Evolutionary conservation across 37 sponge, comb jelly and placozoan genomes (phyloP), one percentile per base, ranked within the genome.

Genomic region (Lycopodina hypogea): DNA sequence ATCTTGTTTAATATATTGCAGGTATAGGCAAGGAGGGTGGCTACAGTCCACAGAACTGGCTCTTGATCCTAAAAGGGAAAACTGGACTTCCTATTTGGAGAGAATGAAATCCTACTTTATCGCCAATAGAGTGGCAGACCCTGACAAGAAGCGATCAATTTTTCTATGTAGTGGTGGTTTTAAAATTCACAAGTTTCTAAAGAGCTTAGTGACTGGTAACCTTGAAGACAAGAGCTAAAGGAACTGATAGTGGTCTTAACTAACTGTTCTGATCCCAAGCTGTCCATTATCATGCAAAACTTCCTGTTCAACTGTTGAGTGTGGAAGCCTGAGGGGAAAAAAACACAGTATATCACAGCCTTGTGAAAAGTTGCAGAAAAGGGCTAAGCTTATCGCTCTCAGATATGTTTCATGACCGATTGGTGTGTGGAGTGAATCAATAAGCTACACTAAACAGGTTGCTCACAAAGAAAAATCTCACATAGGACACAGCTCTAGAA

Each of bases 261-360:
- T 42, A 48, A 78, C 23, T 51, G 64, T 41, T 78, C 24, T n/a
- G 68, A 78, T 38, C 68, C 78, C 26, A 67, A 65, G 18, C 78
- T 67, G 15, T 67, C 78, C 48, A 26, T 42, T 14, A 65, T 39
- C 23, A 50, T 78, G 26, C 78, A 78, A 32, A 63, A 66, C 67
- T 78, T 42, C 52, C 33, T 64, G 38, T 78, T 78, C 68, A 78
- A 78, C 78, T 30, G 29, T 29, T 26, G 78, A n/a, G 41, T 41
- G 36, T n/a, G 66, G 75, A 32, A 32, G 15, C 58, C 75, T 23
- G 75, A 56, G 17, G 75, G 56, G 36, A 39, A 32, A 3, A 56
- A 56, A 34, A 58, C 75, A 57, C 52, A 18, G 22, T 75, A 57
- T 56, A 34, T 75, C 35, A n/a, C n/a, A n/a, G 56, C 75, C 19